Conservation (phyloP, 2,113 vertebrate species). For the Aldabrachelys gigantea region DNA sequence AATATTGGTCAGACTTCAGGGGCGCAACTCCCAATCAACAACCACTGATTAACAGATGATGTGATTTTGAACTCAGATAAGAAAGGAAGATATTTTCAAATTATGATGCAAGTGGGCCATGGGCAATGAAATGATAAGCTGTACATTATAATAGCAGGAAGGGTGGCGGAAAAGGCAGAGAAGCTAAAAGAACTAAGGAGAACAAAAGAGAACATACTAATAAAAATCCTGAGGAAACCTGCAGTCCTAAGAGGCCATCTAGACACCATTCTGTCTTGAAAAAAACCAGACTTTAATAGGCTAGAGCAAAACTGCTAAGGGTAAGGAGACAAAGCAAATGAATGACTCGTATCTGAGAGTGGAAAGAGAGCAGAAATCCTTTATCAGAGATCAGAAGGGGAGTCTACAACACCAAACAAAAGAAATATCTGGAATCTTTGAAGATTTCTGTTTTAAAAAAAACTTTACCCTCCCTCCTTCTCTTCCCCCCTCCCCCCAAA, state of each 20-base stretch:
- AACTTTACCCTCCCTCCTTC: neutral
- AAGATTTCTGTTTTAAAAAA: neutral
- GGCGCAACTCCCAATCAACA: neutral
- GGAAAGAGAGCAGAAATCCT: neutral
- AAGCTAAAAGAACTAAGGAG: neutral
- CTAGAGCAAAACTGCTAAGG: neutral
- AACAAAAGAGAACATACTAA: neutral
- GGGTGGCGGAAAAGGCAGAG: neutral
- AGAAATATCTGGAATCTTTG: neutral
- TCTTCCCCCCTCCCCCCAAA: too few relatives aligned
- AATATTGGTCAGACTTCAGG: neutral
- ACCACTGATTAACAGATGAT: neutral
- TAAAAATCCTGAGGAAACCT: neutral
- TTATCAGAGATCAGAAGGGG: neutral
- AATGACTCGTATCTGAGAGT: neutral
- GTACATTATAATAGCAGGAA: neutral
- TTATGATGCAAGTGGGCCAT: neutral
- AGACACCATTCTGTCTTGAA: neutral
- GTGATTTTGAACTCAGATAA: neutral
- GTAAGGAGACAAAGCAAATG: neutral
- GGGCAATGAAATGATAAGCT: neutral
- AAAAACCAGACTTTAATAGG: neutral
- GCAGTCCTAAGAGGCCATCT: neutral
- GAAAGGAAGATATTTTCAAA: neutral
- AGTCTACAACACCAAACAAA: neutral